Evolutionary conservation across 2,113 vertebrate species (phyloP).

Genomic region (Chionis minor): DNA sequence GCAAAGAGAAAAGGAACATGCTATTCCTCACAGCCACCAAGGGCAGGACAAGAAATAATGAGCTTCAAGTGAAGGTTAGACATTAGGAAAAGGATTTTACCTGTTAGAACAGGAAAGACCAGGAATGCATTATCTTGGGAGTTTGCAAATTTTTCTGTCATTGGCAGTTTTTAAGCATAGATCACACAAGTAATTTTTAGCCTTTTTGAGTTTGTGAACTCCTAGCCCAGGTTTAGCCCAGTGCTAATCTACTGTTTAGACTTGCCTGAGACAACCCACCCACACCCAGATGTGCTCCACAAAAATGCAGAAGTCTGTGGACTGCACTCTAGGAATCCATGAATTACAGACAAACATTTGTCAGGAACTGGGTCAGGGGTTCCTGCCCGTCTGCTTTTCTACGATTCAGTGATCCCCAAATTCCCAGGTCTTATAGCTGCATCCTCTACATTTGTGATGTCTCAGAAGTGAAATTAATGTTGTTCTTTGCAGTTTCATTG

Average conservation of each 20-base stretch:
- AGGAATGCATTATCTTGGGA: background rate
- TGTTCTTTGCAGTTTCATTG: background rate
- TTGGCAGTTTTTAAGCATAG: background rate
- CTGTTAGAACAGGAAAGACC: background rate
- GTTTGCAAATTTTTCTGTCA: background rate
- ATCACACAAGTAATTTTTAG: background rate
- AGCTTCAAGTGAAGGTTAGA: background rate
- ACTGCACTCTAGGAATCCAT: background rate
- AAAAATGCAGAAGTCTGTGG: background rate
- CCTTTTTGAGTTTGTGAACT: background rate
- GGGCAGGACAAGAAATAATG: constrained; percentile 38
- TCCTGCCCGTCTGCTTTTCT: background rate
- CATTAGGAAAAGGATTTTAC: background rate
- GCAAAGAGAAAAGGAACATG: constrained; percentile 30
- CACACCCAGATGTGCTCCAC: background rate
- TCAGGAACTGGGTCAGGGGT: background rate
- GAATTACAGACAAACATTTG: background rate
- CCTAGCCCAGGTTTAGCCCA: background rate
- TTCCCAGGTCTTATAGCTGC: background rate
- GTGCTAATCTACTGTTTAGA: background rate
- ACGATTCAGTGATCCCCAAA: background rate
- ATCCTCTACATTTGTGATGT: background rate
- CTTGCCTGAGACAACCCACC: background rate
- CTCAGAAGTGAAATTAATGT: background rate
- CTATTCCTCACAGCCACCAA: background rate